phyloP scores from a whole-genome alignment of 30 jellyfish, hydroid and myxozoan species.

The Chrysaora quinquecirrha region DNA sequence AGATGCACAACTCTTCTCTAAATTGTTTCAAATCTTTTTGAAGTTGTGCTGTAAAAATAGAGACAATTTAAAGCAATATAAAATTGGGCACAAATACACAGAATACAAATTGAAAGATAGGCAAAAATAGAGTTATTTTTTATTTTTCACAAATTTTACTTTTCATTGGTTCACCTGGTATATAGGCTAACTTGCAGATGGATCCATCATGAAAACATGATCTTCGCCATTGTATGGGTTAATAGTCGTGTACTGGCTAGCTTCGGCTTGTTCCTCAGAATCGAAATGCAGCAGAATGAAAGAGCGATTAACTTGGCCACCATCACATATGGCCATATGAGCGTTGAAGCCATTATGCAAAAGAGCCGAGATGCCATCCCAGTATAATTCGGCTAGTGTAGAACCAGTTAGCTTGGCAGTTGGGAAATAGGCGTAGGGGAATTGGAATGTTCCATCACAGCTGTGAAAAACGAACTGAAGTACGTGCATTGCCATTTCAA shows the following conservation, averaged over 20 bases:
- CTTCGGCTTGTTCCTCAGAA: not conserved
- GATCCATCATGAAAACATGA: too few relatives aligned
- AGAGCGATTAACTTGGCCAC: not conserved
- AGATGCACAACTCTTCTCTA: not conserved
- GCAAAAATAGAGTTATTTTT: not conserved
- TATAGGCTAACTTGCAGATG: not conserved
- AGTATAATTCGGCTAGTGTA: not conserved
- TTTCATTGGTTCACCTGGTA: not conserved
- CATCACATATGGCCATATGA: constrained; percentile 10
- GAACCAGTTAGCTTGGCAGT: constrained; percentile 6
- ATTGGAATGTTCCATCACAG: constrained; percentile 12
- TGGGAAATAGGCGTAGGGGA: constrained; percentile 4
- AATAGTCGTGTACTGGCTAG: not conserved
- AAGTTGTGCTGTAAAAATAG: not conserved
- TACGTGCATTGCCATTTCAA: constrained; percentile 8
- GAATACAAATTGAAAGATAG: not conserved
- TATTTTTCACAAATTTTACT: not conserved
- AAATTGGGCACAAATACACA: not conserved
- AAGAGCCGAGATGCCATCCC: constrained; percentile 25
- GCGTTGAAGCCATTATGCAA: not conserved
- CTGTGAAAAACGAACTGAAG: constrained; percentile 17
- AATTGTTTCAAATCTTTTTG: not conserved
- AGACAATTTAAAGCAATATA: not conserved
- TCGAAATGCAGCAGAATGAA: not conserved
- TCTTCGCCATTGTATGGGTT: too few relatives aligned